Conservation (phyloP, 2,797 vertebrate genomes). For the Stomatorhinus walkeri region DNA sequence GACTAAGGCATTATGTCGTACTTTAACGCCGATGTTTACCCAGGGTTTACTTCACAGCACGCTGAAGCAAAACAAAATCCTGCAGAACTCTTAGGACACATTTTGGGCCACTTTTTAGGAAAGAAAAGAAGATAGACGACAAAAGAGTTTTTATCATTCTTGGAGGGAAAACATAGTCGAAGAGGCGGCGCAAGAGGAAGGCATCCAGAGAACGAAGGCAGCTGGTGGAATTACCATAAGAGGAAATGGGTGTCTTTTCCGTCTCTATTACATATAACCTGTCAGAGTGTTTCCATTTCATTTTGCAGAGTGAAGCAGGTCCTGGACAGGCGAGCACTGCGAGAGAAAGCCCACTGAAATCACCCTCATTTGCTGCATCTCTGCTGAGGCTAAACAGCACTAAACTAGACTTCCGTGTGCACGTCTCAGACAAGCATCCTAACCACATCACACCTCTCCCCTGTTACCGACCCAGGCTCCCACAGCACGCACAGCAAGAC, state of each 20-base stretch:
- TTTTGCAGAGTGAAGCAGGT: background rate
- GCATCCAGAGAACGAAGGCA: background rate
- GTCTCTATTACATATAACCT: background rate
- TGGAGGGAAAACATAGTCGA: background rate
- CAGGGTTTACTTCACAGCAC: background rate
- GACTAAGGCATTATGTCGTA: background rate
- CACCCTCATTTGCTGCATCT: background rate
- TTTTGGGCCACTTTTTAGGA: background rate
- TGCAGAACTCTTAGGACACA: background rate
- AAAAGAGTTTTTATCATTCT: background rate
- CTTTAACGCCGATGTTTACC: background rate
- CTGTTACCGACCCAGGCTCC: background rate
- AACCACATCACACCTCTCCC: background rate
- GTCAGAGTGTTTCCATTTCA: background rate
- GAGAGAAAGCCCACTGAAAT: background rate
- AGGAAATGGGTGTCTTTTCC: background rate
- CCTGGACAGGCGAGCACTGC: background rate
- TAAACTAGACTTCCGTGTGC: background rate
- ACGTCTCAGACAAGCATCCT: background rate
- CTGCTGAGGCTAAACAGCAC: background rate
- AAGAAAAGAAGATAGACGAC: background rate
- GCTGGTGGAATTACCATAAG: background rate
- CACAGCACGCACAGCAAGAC: background rate
- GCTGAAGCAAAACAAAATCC: background rate
- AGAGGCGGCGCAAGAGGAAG: background rate